Evolutionary conservation across 2,113 vertebrate genomes (phyloP).

Genomic region (Hyperoodon ampullatus): DNA sequence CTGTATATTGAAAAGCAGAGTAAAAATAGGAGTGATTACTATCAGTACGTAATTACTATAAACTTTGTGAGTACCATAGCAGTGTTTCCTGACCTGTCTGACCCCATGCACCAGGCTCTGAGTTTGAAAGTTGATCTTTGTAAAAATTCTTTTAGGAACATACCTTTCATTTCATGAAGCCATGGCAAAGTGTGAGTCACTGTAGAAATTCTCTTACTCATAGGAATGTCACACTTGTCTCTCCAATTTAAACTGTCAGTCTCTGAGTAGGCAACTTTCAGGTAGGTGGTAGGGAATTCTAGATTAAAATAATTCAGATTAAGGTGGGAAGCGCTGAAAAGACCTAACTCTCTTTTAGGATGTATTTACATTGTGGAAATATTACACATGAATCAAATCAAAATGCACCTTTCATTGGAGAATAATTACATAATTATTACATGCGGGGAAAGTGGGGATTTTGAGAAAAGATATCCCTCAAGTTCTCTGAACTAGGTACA

Average conservation of each 20-base stretch:
- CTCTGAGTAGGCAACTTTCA: not conserved
- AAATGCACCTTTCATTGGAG: not conserved
- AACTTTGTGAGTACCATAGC: not conserved
- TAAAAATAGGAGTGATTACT: not conserved
- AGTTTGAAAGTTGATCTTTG: not conserved
- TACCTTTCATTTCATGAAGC: not conserved
- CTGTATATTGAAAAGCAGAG: not conserved
- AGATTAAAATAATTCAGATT: not conserved
- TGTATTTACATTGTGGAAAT: not conserved
- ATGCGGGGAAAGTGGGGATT: not conserved
- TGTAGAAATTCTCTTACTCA: not conserved
- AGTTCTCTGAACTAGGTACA: not conserved
- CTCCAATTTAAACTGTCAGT: not conserved
- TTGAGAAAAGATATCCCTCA: not conserved
- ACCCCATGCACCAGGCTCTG: not conserved
- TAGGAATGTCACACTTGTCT: not conserved
- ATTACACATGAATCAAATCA: not conserved
- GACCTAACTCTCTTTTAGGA: not conserved
- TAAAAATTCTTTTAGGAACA: not conserved
- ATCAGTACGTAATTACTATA: accelerated
- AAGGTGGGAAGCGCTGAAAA: not conserved
- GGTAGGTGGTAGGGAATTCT: not conserved
- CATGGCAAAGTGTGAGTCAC: not conserved
- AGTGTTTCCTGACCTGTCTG: not conserved
- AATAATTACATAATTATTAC: not conserved